Evolutionary conservation across 2,113 vertebrate genomes (phyloP), one percentile per base, ranked within the genome.

Genomic region (Phyllostomus discolor): DNA sequence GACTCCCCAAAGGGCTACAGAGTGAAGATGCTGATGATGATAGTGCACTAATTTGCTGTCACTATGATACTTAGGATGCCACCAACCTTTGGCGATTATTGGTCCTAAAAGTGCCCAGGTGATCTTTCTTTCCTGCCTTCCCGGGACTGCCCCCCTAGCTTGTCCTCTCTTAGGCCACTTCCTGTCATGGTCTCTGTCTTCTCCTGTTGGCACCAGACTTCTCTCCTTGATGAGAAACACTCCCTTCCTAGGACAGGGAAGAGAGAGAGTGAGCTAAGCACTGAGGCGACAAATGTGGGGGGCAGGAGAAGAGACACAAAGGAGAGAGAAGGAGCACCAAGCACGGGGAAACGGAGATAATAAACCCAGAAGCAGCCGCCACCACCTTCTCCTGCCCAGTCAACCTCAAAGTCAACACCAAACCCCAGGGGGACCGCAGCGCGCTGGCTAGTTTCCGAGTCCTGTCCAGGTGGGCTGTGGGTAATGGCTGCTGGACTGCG

Each of bases 301-400:
- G 54, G 20, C 95, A 59, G 7, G n/a, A 80, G 59, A 81, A 46
- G 10, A n/a, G 24, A 24, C 7, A 8, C 10, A 26, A 73, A 28
- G 73, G 38, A 67, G 28, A 90, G 33, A 57, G 33, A 17, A 12
- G 28, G 0, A 31, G 33, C 69, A 19, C 22, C 12, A 52, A 57
- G n/a, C 46, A 76, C 75, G 35, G 59, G 96, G 38, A 96, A 59
- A 88, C 48, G 50, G 85, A 82, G 64, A 78, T 0, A 11, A 69
- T 0, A 15, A 69, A 70, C 59, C 9, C 17, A 8, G n/a, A 64
- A 52, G 79, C 38, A 76, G 57, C 64, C 43, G 14, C 57, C 16
- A 7, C 52, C 2, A 5, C 26, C 15, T 7, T 26, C 26, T 62
- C 46, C 8, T 7, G 0, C 19, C 43, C 6, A 12, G 6, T 16